A percentile compares a stretch with the other conserved stretches of the same genome.
Conservation (phyloP, 2,888 invertebrate genomes). For the Neoitamus cyanurus region DNA sequence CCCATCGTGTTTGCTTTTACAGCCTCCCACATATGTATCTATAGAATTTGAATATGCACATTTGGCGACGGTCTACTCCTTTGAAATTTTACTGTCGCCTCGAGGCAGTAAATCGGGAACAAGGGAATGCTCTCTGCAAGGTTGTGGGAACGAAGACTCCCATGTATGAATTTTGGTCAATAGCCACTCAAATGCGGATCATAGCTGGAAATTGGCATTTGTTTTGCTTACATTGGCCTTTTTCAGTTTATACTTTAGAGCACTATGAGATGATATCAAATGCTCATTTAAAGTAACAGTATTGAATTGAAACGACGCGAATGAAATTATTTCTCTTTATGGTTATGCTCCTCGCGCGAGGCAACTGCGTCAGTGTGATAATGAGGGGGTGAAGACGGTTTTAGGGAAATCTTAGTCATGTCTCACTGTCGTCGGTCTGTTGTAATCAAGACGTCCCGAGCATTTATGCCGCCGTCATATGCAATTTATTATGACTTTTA, state of each 20-base stretch:
- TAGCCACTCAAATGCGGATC: neutral
- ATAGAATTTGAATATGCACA: neutral
- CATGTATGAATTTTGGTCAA: neutral
- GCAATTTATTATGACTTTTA: slow-evolving; percentile 28
- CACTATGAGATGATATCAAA: neutral
- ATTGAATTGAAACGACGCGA: neutral
- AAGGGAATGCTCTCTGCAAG: neutral
- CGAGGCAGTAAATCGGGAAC: neutral
- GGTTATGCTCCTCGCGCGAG: neutral
- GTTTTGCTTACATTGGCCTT: neutral
- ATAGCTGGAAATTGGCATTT: neutral
- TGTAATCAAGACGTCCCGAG: neutral
- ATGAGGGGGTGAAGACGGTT: neutral
- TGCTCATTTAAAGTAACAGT: neutral
- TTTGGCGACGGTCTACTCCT: neutral
- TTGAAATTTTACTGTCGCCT: neutral
- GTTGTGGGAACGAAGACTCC: neutral
- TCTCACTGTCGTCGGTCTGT: neutral
- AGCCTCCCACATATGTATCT: neutral
- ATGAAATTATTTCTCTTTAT: neutral
- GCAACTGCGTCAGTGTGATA: neutral
- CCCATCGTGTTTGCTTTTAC: neutral
- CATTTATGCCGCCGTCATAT: slow-evolving; percentile 1
- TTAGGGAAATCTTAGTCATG: neutral
- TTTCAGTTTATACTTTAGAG: neutral